Percentiles rank a stretch among this genome's conserved stretches.
These are phyloP conservation scores for Orthonevra nobilis DNA, from an alignment of 2,888 invertebrate genomes.

Conservation along the genomic window DNA sequence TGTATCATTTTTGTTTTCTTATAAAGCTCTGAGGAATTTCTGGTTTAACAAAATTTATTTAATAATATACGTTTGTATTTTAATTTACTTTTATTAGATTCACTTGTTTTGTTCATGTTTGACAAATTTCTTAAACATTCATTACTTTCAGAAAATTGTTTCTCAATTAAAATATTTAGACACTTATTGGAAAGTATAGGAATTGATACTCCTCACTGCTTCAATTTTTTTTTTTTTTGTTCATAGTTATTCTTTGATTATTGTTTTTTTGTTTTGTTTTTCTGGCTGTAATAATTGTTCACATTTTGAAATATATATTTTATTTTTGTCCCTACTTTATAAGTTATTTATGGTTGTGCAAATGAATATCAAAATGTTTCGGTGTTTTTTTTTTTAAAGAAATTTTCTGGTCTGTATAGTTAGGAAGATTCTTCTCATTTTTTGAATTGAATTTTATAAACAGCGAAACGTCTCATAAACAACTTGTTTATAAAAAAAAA, in stretches of 20 bases:
- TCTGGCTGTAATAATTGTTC: conserved; percentile 33
- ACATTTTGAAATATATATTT: conserved; percentile 47
- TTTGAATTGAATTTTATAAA: too few relatives aligned
- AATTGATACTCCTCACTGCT: conserved; percentile 19
- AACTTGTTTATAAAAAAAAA: too few relatives aligned
- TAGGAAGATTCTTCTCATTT: too few relatives aligned
- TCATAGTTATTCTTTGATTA: too few relatives aligned
- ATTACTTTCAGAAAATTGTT: conserved; percentile 41
- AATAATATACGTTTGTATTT: conserved; percentile 48
- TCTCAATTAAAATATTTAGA: conserved; percentile 37
- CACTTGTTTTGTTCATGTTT: conserved; percentile 33
- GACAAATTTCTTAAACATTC: conserved; percentile 24
- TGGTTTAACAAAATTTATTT: conserved; percentile 67
- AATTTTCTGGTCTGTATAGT: too few relatives aligned
- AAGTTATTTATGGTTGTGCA: too few relatives aligned
- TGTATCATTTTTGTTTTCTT: conserved; percentile 63
- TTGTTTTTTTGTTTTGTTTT: too few relatives aligned
- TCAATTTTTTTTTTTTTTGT: conserved; percentile 1
- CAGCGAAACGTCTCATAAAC: too few relatives aligned
- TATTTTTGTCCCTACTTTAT: too few relatives aligned
- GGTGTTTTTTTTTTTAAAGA: conserved; percentile 8
- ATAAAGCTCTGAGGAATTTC: conserved; percentile 69
- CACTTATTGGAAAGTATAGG: conserved; percentile 44
- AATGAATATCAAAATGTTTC: conserved; percentile 22
- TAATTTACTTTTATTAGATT: conserved; percentile 38